Conservation (phyloP, 2,113 vertebrate genomes). For the Saguinus imperator region DNA sequence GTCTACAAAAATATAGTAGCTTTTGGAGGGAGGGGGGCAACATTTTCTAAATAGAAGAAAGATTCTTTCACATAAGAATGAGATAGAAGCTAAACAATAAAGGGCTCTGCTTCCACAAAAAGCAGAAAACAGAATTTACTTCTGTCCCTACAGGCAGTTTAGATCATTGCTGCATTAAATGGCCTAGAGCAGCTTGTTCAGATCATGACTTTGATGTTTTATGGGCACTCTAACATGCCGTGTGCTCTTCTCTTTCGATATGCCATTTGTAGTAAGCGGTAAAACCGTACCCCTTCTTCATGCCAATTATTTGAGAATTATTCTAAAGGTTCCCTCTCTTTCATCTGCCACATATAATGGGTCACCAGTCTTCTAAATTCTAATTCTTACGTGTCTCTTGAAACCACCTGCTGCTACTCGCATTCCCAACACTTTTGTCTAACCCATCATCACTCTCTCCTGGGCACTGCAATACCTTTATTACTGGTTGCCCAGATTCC, state of each 20-base stretch:
- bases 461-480: no score
- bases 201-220: background rate
- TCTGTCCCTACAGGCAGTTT: background rate
- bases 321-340: background rate
- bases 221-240: background rate
- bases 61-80: background rate
- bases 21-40: background rate
- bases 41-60: constrained; percentile 37
- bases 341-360: background rate
- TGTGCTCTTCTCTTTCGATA: background rate
- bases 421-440: background rate
- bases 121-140: background rate
- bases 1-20: background rate
- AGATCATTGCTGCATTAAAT: background rate
- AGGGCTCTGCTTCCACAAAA: background rate
- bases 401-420: background rate
- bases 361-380: background rate
- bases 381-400: background rate
- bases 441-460: background rate
- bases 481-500: background rate
- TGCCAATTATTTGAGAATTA: background rate
- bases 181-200: background rate
- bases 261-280: background rate
- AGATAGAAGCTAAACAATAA: background rate
- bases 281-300: background rate